Percentiles rank a stretch among this genome's conserved stretches.
phyloP scores from a whole-genome alignment of 2,113 vertebrate genomes.

The Stomatorhinus ivindoensis region DNA sequence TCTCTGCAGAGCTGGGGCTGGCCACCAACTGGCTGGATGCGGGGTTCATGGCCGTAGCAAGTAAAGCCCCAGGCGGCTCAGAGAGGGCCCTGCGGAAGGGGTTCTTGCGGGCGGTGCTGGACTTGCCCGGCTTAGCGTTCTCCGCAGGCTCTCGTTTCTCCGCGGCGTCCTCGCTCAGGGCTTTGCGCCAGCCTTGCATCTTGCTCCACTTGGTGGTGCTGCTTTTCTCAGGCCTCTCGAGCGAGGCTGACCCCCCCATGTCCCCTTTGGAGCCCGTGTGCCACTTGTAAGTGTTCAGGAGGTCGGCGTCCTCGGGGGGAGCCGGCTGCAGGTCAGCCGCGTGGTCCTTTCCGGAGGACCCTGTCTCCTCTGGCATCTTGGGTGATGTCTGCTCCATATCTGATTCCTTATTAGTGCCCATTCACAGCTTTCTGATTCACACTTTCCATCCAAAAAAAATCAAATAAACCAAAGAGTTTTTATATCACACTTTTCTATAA shows the following conservation, averaged over 20 bases:
- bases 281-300: constrained; percentile 63
- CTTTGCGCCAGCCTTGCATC: constrained; percentile 71
- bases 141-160: constrained; percentile 30
- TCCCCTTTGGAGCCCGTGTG: constrained; percentile 53
- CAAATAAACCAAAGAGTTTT: background rate
- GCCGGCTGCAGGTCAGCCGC: constrained; percentile 25
- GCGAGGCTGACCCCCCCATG: constrained; percentile 15
- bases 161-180: constrained; percentile 56
- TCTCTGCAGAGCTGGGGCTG: constrained; percentile 29
- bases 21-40: constrained; percentile 23
- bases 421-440: constrained; percentile 19
- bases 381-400: constrained; percentile 41
- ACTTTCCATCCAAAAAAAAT: background rate
- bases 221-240: constrained; percentile 48
- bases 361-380: constrained; percentile 34
- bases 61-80: constrained; percentile 56
- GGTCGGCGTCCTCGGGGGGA: constrained; percentile 33
- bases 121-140: constrained; percentile 32
- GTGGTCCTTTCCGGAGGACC: constrained; percentile 36
- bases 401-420: constrained; percentile 56
- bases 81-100: constrained; percentile 76
- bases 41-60: constrained; percentile 31
- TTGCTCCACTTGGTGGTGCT: constrained; percentile 59
- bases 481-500: background rate
- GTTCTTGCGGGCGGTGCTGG: constrained; percentile 49